phyloP scores from a whole-genome alignment of 1,140 invertebrate species.

The Drosophila bocki region DNA sequence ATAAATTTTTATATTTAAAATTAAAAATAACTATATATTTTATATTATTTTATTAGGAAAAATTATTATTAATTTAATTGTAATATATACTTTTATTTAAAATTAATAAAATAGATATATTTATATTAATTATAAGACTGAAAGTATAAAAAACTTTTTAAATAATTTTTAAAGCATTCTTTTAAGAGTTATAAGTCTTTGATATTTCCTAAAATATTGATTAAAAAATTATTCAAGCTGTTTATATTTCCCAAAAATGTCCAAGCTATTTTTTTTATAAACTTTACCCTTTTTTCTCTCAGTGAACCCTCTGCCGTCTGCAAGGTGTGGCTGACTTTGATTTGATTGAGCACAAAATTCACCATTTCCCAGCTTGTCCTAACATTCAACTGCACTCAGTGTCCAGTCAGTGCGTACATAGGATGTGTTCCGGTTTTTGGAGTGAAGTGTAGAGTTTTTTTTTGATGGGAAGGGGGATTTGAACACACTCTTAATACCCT shows the following conservation, averaged over 20 bases:
- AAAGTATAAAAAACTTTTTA: too few species aligned
- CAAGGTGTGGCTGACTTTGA: conserved; percentile 39
- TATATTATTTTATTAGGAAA: too few species aligned
- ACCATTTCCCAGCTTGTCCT: conserved; percentile 35
- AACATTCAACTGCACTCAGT: conserved; percentile 31
- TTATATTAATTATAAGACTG: too few species aligned
- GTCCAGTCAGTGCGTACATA: conserved; percentile 22
- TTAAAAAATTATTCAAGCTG: too few species aligned
- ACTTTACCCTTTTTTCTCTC: neutral
- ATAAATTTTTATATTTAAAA: too few species aligned
- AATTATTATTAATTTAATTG: too few species aligned
- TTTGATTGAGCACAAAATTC: conserved; percentile 48
- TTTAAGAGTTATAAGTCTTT: too few species aligned
- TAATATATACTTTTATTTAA: too few species aligned
- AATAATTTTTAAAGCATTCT: too few species aligned
- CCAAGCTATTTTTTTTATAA: neutral
- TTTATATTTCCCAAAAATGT: neutral
- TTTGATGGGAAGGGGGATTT: neutral
- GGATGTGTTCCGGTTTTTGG: conserved; percentile 16
- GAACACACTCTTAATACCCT: conserved; percentile 18
- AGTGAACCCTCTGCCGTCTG: neutral
- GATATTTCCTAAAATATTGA: too few species aligned
- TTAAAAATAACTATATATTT: too few species aligned
- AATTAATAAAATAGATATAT: too few species aligned
- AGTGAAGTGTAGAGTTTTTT: conserved; percentile 2